Base-by-base conservation (phyloP, 2,113 vertebrate genomes). In the Vidua macroura region DNA sequence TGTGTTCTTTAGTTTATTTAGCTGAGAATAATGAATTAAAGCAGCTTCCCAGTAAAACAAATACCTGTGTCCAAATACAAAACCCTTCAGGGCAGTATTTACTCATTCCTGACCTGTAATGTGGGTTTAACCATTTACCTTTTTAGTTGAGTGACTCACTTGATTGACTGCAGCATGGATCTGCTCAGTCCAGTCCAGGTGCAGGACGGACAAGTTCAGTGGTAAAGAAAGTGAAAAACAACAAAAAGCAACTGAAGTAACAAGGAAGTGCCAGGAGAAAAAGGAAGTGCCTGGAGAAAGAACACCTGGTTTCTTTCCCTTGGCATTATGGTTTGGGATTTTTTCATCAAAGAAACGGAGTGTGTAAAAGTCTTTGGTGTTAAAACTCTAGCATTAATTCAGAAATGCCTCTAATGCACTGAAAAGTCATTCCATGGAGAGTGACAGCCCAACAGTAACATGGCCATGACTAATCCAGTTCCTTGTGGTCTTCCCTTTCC, bases 1-100 rank as follows among this genome's bases (percentile, higher is more conserved):
- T 90, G 28, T 52, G 53, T 63, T 78, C 55, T 93, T 94, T 67
- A 79, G 41, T 92, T 88, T 92, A 44, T 76, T 93, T 83, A 85
- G 31, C 80, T 67, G 77, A 70, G 76, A 94, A 70, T 39, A 86
- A 67, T 43, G 21, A 78, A 89, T 91, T 48, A 91, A 89, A 86
- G 33, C 48, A 91, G 51, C 27, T 94, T 91, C 79, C 56, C 1
- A 3, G 39, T 63, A 51, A 74, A 48, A 74, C 30, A 64, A 92
- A 72, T 41, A 67, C 46, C 81, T 89, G 25, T 92, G 48, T 55
- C 39, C 30, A 86, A 84, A 84, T 33, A 24, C 43, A 86, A 77
- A 77, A 7, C 39, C 13, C 35, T 91, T 81, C 35, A 67, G 37
- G 72, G 56, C 23, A 43, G 15, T 78, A 81, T 91, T 92, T 92